Evolutionary conservation across 2,888 invertebrate genomes (phyloP).

Genomic region (Andrena marginata): DNA sequence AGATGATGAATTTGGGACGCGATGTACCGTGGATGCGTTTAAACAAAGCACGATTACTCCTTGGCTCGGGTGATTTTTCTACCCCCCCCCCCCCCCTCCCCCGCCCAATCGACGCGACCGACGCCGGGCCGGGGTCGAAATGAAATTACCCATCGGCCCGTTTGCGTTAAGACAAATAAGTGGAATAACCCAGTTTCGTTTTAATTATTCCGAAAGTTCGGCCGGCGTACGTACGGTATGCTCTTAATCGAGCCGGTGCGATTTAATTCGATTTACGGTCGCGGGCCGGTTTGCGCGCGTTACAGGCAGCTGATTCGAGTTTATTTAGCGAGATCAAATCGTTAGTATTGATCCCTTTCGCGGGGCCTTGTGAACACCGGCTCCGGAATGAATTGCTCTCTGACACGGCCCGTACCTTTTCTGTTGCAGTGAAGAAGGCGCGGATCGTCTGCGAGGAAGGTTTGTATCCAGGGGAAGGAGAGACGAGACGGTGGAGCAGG

Average conservation of each 20-base stretch:
- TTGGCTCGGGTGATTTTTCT: neutral
- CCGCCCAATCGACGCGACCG: neutral
- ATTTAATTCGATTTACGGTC: slow-evolving; percentile 50
- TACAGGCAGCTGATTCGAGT: slow-evolving; percentile 11
- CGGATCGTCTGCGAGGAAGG: slow-evolving; percentile 94
- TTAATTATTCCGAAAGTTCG: slow-evolving; percentile 49
- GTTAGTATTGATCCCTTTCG: slow-evolving; percentile 9
- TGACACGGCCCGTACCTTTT: slow-evolving; percentile 71
- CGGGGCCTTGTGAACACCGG: neutral
- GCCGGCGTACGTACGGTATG: slow-evolving; percentile 9
- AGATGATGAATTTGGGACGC: neutral
- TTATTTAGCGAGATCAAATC: slow-evolving; percentile 44
- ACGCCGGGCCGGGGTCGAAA: neutral
- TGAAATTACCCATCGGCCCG: slow-evolving; percentile 32
- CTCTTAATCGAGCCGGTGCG: slow-evolving; percentile 44
- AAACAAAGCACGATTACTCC: slow-evolving; percentile 3
- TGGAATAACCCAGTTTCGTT: slow-evolving; percentile 53
- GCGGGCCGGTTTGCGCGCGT: neutral
- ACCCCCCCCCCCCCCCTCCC: too few species aligned
- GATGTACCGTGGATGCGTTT: neutral
- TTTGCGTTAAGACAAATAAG: slow-evolving; percentile 43
- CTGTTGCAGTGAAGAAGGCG: slow-evolving; percentile 95
- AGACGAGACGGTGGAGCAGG: neutral
- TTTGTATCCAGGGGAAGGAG: slow-evolving; percentile 85
- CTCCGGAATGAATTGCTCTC: neutral